Evolutionary conservation across 2,113 vertebrate genomes (phyloP).

Genomic region (Martes martes): DNA sequence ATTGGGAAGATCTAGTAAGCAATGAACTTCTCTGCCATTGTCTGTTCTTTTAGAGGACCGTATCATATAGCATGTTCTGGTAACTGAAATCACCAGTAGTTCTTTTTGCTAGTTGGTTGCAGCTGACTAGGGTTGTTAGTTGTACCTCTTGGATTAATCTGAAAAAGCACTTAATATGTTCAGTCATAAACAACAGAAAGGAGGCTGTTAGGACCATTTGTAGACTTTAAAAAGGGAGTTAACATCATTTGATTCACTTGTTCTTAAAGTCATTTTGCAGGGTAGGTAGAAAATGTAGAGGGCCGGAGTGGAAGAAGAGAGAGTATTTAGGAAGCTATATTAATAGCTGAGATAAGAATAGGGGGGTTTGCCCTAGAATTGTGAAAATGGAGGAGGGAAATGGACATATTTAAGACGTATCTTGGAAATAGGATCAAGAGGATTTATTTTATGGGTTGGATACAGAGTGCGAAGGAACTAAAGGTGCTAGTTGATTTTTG

Average conservation of each 20-base stretch:
- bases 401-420: background rate
- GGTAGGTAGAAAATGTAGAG: background rate
- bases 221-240: background rate
- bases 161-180: background rate
- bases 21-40: background rate
- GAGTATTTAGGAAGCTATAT: background rate
- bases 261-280: background rate
- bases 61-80: background rate
- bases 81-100: background rate
- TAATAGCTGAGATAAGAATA: background rate
- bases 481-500: background rate
- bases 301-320: background rate
- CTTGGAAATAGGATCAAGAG: background rate
- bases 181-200: background rate
- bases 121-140: background rate
- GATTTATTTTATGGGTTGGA: background rate
- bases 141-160: background rate
- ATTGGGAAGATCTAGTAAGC: background rate
- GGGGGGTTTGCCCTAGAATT: background rate
- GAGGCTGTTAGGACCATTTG: background rate
- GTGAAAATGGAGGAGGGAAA: background rate
- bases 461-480: background rate
- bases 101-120: slow-evolving; percentile 10
- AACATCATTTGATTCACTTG: background rate
- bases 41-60: background rate